Evolutionary conservation across 2,797 vertebrate species (phyloP).

Genomic region (Choloepus didactylus): DNA sequence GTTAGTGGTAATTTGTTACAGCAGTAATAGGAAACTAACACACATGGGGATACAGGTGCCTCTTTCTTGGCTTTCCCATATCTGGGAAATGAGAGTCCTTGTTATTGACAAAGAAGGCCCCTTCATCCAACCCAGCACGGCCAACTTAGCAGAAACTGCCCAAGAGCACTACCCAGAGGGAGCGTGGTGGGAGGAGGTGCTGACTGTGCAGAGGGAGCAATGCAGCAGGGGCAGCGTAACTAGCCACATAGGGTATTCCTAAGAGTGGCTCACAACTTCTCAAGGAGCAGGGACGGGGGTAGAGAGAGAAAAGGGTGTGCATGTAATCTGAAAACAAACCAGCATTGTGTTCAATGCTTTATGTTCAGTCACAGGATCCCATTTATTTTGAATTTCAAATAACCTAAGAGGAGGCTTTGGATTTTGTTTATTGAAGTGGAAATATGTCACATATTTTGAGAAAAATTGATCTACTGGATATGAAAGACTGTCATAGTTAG

Average conservation of each 20-base stretch:
- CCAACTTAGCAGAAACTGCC: background rate
- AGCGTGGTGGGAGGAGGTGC: rapidly evolving
- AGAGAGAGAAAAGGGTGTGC: background rate
- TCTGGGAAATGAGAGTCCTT: background rate
- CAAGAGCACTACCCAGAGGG: background rate
- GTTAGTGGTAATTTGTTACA: background rate
- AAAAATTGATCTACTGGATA: background rate
- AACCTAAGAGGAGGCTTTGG: background rate
- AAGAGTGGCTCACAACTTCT: background rate
- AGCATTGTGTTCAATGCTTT: background rate
- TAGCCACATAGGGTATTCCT: background rate
- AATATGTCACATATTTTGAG: slow-evolving; percentile 40
- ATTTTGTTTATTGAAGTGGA: slow-evolving; percentile 36
- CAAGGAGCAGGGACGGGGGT: background rate
- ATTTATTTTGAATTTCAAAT: slow-evolving; percentile 21
- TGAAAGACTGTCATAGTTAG: background rate
- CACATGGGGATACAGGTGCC: background rate
- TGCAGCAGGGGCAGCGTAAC: background rate
- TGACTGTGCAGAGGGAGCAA: background rate
- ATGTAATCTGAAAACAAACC: background rate
- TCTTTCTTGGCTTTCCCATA: background rate
- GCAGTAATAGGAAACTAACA: background rate
- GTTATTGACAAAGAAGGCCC: background rate
- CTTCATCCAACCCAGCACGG: background rate
- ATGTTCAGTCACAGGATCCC: background rate